Evolutionary conservation across 2,113 vertebrate genomes (phyloP).

Genomic region (Motacilla alba): DNA sequence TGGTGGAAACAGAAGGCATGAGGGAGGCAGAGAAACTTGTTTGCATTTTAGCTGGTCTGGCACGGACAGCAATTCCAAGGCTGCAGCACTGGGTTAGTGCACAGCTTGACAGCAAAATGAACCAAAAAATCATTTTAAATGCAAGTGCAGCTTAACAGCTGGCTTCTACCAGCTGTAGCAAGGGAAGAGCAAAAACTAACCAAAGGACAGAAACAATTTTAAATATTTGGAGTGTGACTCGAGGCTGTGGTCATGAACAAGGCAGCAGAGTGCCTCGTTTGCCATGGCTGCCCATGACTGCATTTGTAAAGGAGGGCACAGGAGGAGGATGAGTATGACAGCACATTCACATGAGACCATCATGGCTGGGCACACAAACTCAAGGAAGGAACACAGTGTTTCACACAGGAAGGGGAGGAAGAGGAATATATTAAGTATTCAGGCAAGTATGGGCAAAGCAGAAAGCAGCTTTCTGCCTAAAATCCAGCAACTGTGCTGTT

Average conservation of each 20-base stretch:
- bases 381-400: neutral
- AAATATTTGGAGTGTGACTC: neutral
- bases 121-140: neutral
- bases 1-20: slow-evolving; percentile 4
- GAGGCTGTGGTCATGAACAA: neutral
- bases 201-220: neutral
- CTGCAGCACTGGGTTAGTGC: neutral
- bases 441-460: neutral
- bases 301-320: accelerated
- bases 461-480: neutral
- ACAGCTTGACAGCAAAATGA: neutral
- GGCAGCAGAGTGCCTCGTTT: neutral
- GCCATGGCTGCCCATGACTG: neutral
- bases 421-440: neutral
- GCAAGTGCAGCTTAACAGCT: neutral
- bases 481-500: neutral
- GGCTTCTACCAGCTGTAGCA: neutral
- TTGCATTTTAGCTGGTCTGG: neutral
- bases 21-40: neutral
- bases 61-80: neutral
- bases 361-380: neutral
- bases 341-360: accelerated
- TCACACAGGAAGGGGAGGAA: neutral
- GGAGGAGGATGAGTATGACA: neutral
- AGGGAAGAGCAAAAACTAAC: neutral